Base-by-base conservation (phyloP, 2,797 vertebrate genomes). In the Acanthurus tractus region DNA sequence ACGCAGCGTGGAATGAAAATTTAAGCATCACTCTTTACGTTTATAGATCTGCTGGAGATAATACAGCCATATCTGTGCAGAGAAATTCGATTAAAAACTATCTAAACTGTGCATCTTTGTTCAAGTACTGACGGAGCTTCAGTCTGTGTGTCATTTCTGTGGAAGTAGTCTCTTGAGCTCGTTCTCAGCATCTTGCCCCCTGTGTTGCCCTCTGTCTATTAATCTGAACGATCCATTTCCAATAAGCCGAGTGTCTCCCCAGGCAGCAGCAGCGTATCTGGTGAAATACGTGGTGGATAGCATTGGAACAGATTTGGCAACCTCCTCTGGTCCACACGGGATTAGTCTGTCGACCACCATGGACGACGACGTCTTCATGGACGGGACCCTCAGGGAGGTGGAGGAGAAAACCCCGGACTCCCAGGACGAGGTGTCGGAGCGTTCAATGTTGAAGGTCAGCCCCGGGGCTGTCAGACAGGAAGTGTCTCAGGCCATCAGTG, bases 231-330 rank as follows among this genome's bases (percentile, higher is more conserved):
- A 70, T 63, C 63, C 79, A 22, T 89, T 82, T 83, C 79, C 86
- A 90, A 88, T 84, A 83, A 92, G 96, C 90, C 94, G 90, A 96
- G 96, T 98, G 94, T 96, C 96, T 96, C 76, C 83, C 92, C 95
- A 97, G 96, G 89, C 96, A 88, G 92, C 96, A 88, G 92, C 94
- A 94, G 95, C 96, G 89, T 94, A 88, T 88, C 77, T 87, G 86
- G 88, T 91, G 80, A 96, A 94, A 95, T 96, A 92, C 86, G 89
- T 91, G 87, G 88, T 95, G 90, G 94, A 96, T 79, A 96, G 96
- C 94, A 93, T 95, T 86, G 78, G 95, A 89, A 95, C 96, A 79
- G 96, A 96, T 53, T 81, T 95, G 92, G 85, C 89, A 76, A 91
- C 89, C 49, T 91, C 95, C 81, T 82, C 95, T 0, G 92, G 89